Evolutionary conservation across 2,797 vertebrate genomes (phyloP).

Genomic region (Eleutherodactylus coqui): DNA sequence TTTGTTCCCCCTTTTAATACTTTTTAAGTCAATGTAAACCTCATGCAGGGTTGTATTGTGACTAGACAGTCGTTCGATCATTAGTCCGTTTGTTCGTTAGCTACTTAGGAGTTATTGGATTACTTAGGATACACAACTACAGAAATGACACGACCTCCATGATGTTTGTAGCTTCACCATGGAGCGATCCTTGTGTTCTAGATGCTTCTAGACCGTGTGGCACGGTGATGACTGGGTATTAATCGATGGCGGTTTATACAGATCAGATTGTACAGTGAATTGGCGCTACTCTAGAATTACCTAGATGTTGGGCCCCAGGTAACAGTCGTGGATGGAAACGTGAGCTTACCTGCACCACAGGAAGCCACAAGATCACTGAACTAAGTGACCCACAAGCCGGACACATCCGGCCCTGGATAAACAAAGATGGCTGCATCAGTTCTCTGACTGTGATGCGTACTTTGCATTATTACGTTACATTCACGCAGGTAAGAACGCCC

Average conservation of each 20-base stretch:
- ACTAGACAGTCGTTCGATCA: too few species aligned
- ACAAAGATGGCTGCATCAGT: too few species aligned
- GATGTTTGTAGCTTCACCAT: neutral
- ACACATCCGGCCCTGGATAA: too few species aligned
- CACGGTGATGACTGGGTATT: constrained; percentile 15
- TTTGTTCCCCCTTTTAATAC: neutral
- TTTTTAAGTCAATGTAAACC: neutral
- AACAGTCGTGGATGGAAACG: neutral
- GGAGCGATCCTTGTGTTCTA: too few species aligned
- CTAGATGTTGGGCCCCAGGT: neutral
- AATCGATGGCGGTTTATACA: neutral
- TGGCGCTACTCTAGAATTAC: neutral
- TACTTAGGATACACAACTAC: too few species aligned
- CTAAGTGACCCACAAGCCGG: neutral
- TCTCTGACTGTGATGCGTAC: too few species aligned
- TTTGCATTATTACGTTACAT: too few species aligned
- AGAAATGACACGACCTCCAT: neutral
- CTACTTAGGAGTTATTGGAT: too few species aligned
- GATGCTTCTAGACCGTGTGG: too few species aligned
- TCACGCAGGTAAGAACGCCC: too few species aligned
- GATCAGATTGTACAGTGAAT: neutral
- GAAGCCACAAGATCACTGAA: constrained; percentile 8
- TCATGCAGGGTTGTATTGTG: too few species aligned
- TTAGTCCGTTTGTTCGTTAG: too few species aligned
- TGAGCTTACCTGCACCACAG: neutral